Percentiles rank a stretch among this genome's conserved stretches.
These are phyloP conservation scores for Luehdorfia chinensis DNA, from an alignment of 1,140 invertebrate species.

Conservation along the genomic window DNA sequence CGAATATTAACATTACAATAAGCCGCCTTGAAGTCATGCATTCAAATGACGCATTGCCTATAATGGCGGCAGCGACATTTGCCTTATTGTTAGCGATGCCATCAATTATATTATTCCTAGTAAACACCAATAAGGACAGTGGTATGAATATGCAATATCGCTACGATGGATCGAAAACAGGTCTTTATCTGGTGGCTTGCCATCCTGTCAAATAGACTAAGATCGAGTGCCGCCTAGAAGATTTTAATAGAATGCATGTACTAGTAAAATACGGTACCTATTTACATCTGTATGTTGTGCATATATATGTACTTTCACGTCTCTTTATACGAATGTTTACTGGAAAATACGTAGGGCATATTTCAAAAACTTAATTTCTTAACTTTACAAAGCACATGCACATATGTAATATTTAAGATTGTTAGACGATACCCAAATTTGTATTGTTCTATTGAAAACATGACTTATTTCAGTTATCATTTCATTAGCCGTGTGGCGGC, in stretches of 20 bases:
- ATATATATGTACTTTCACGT: too few species aligned
- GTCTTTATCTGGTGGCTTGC: conserved; percentile 29
- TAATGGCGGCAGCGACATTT: conserved; percentile 7
- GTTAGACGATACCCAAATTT: too few species aligned
- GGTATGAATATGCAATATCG: conserved; percentile 27
- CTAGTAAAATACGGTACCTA: conserved; percentile 1
- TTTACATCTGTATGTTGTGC: too few species aligned
- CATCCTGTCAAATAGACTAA: conserved; percentile 36
- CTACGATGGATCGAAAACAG: conserved; percentile 24
- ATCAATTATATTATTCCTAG: conserved; percentile 24
- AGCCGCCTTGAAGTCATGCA: neutral
- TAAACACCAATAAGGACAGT: conserved; percentile 15
- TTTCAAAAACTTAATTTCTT: too few species aligned
- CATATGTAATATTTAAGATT: too few species aligned
- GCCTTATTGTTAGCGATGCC: conserved; percentile 15
- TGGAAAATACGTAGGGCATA: too few species aligned
- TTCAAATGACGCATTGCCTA: conserved; percentile 11
- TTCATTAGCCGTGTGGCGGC: too few species aligned
- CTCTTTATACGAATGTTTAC: too few species aligned
- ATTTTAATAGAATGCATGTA: conserved; percentile 22
- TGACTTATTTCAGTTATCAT: too few species aligned
- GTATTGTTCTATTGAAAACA: too few species aligned
- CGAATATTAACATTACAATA: conserved; percentile 8
- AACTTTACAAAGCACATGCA: too few species aligned
- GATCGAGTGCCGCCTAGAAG: conserved; percentile 31